phyloP scores from a whole-genome alignment of 2,113 vertebrate species.

The Poeciliopsis prolifica region DNA sequence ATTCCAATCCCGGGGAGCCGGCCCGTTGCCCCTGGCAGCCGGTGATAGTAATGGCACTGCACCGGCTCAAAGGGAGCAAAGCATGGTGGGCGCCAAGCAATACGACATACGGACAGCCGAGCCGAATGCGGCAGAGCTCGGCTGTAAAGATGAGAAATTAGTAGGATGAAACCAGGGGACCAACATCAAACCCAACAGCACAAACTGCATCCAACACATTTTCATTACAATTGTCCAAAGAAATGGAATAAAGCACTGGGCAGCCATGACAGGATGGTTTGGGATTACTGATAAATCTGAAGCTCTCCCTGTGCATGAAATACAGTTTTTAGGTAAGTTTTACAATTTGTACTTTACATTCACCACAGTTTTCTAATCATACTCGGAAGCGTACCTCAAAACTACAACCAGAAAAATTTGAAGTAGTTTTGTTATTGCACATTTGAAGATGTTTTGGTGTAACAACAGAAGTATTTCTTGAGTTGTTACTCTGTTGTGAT shows the following conservation, averaged over 20 bases:
- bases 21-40: constrained; percentile 66
- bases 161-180: constrained; percentile 5
- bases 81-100: constrained; percentile 33
- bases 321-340: not conserved
- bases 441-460: no score
- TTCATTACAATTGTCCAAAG: not conserved
- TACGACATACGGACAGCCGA: constrained; percentile 19
- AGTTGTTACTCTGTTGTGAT: no score
- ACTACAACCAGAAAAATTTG: no score
- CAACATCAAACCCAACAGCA: constrained; percentile 12
- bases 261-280: not conserved
- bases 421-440: no score
- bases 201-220: not conserved
- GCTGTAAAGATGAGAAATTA: constrained; percentile 15
- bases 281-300: not conserved
- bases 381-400: no score
- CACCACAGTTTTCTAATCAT: no score
- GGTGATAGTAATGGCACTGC: constrained; percentile 41
- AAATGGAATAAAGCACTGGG: not conserved
- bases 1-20: constrained; percentile 55
- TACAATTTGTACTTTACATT: no score
- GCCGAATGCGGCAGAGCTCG: constrained; percentile 26
- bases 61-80: constrained; percentile 38
- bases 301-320: not conserved
- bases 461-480: no score